Conservation (phyloP, 2,797 vertebrate genomes). For the Chiloscyllium punctatum region DNA sequence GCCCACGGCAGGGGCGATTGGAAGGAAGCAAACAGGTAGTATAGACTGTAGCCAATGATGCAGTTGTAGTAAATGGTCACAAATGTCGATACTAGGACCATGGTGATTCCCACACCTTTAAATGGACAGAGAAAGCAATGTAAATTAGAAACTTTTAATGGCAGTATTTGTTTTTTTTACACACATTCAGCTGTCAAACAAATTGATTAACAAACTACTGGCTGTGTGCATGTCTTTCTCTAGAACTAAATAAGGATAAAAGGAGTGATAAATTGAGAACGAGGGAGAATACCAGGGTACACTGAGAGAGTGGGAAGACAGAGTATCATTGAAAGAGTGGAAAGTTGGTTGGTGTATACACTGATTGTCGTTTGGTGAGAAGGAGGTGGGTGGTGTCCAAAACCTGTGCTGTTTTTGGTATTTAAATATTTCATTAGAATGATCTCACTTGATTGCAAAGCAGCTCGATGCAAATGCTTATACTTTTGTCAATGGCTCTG, state of each 20-base stretch:
- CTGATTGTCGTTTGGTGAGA: background rate
- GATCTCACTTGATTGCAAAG: background rate
- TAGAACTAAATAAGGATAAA: background rate
- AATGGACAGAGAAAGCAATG: slow-evolving; percentile 2
- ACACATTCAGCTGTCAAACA: background rate
- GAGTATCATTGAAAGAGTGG: background rate
- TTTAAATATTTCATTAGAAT: background rate
- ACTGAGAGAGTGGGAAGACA: background rate
- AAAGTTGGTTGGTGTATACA: background rate
- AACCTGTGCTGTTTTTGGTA: background rate
- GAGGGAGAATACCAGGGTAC: background rate
- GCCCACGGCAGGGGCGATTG: slow-evolving; percentile 80
- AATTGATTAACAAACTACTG: background rate
- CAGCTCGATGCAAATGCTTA: background rate
- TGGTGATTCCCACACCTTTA: slow-evolving; percentile 80
- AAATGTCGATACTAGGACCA: slow-evolving; percentile 73
- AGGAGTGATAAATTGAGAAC: background rate
- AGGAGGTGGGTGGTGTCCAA: background rate
- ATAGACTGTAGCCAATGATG: slow-evolving; percentile 85
- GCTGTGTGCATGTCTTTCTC: background rate
- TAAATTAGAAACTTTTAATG: background rate
- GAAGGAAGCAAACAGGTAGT: slow-evolving; percentile 91
- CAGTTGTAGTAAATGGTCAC: slow-evolving; percentile 85
- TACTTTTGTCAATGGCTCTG: background rate
- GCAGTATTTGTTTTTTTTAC: background rate